Percentiles rank a stretch among this genome's conserved stretches.
Evolutionary conservation across 2,888 invertebrate species (phyloP).

Genomic region (Tipula vernalis): DNA sequence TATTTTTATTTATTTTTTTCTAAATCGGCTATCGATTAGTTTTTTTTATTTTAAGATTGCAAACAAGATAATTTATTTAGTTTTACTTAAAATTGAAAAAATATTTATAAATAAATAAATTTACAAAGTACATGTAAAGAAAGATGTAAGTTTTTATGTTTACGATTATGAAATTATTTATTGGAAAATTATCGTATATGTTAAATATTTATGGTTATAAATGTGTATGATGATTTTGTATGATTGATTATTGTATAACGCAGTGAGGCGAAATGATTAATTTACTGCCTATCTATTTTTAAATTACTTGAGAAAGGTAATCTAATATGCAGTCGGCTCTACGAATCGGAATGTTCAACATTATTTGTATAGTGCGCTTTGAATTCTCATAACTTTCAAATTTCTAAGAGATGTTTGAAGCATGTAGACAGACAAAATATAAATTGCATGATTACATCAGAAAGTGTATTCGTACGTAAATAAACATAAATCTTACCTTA

Average conservation of each 20-base stretch:
- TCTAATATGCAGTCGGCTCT: background rate
- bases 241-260: background rate
- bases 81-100: background rate
- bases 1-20: background rate
- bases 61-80: background rate
- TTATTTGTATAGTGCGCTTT: too few species aligned
- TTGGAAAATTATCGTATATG: background rate
- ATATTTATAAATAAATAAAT: background rate
- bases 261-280: background rate
- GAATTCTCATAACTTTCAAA: too few species aligned
- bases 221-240: background rate
- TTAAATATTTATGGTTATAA: background rate
- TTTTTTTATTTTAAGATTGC: background rate
- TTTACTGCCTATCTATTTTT: background rate
- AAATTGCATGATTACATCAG: too few species aligned
- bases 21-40: background rate
- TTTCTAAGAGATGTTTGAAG: too few species aligned
- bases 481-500: too few species aligned
- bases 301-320: background rate
- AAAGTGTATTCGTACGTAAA: too few species aligned
- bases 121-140: background rate
- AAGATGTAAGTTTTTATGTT: background rate
- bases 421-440: too few species aligned
- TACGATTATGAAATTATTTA: background rate
- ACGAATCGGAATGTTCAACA: too few species aligned